These are phyloP conservation scores for Amblyraja radiata DNA, from an alignment of 2,797 vertebrate genomes.

Conservation along the genomic window DNA sequence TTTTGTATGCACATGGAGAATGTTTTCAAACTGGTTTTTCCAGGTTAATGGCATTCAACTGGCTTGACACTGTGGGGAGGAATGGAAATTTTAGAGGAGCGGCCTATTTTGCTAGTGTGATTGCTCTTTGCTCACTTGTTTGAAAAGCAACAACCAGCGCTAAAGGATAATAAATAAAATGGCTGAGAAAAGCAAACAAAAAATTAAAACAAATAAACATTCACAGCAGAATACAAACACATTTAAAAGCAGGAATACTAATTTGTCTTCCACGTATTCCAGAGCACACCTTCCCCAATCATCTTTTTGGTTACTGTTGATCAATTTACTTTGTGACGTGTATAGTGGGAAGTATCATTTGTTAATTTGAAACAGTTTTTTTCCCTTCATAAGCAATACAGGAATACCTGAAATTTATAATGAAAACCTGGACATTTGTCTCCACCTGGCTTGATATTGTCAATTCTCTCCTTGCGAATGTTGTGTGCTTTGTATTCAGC, in stretches of 20 bases:
- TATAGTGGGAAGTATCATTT: neutral
- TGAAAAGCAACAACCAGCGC: too few relatives aligned
- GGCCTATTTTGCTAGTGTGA: neutral
- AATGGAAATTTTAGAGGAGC: neutral
- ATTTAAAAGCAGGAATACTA: neutral
- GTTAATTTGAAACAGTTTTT: neutral
- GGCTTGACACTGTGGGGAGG: neutral
- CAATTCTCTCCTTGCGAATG: neutral
- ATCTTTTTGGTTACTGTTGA: too few relatives aligned
- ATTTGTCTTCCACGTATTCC: neutral
- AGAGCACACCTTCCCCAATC: neutral
- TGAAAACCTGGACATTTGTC: neutral
- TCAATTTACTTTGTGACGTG: neutral
- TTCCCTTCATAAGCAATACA: neutral
- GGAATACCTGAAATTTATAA: neutral
- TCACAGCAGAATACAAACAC: neutral
- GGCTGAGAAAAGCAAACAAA: neutral
- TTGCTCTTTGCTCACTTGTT: neutral
- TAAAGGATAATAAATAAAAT: neutral
- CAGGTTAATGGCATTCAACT: neutral
- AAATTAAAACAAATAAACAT: neutral
- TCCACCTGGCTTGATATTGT: neutral
- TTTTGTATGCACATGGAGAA: neutral
- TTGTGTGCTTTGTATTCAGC: neutral
- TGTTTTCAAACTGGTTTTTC: constrained; percentile 29